These are phyloP conservation scores for Tyto alba DNA, from an alignment of 2,113 vertebrate species.

Conservation along the genomic window DNA sequence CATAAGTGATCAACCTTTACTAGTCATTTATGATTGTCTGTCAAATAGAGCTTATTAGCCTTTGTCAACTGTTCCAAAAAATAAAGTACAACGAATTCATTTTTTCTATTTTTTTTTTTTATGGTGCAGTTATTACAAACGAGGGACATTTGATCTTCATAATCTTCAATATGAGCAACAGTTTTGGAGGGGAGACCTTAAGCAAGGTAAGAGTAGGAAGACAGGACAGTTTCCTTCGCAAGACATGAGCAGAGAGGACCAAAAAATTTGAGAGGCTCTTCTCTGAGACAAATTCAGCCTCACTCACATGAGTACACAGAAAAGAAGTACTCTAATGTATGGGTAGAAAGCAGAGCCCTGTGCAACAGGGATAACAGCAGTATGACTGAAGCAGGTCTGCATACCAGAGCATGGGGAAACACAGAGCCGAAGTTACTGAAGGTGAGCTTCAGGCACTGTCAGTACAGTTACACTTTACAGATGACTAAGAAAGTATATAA, in stretches of 20 bases:
- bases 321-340: neutral
- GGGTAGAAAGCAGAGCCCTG: neutral
- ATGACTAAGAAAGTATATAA: neutral
- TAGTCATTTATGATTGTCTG: neutral
- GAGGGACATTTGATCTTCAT: neutral
- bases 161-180: neutral
- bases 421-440: neutral
- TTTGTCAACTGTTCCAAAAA: neutral
- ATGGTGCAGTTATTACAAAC: neutral
- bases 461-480: neutral
- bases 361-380: neutral
- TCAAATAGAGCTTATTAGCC: neutral
- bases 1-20: neutral
- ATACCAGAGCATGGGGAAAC: neutral
- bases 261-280: neutral
- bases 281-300: neutral
- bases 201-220: neutral
- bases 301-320: neutral
- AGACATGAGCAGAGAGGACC: neutral
- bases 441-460: neutral
- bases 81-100: neutral
- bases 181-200: neutral
- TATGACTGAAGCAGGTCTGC: neutral
- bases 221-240: neutral
- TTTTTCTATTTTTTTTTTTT: neutral